phyloP scores from a whole-genome alignment of 2,113 vertebrate genomes.

The Pelodiscus sinensis region DNA sequence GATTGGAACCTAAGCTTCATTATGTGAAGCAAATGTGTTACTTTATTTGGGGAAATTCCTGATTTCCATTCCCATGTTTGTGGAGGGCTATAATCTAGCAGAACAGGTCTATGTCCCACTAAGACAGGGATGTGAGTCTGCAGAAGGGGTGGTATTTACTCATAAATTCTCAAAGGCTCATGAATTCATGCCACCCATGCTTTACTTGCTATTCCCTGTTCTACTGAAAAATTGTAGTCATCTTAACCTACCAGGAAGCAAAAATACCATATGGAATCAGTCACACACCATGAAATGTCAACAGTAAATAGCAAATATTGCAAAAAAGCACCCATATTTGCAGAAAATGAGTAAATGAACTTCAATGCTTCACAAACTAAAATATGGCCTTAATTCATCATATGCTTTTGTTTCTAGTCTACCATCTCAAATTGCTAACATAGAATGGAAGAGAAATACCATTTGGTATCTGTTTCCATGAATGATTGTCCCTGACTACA shows the following conservation, averaged over 20 bases:
- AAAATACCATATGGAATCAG: conserved; percentile 24
- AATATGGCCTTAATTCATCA: not conserved
- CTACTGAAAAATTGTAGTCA: not conserved
- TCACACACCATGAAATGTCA: conserved; percentile 51
- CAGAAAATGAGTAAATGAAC: conserved; percentile 50
- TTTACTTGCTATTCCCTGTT: conserved; percentile 8
- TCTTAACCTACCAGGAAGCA: conserved; percentile 58
- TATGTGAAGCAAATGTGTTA: not conserved
- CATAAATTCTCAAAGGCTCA: not conserved
- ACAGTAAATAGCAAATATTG: conserved; percentile 17
- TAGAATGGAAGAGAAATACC: not conserved
- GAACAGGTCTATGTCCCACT: not conserved
- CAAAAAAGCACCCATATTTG: conserved; percentile 35
- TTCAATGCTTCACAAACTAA: not conserved
- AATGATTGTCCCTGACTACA: conserved; percentile 21
- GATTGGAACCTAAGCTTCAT: not conserved
- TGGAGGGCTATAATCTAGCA: not conserved
- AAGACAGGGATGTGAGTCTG: not conserved
- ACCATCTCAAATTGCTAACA: not conserved
- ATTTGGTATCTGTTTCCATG: not conserved
- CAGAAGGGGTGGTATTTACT: not conserved
- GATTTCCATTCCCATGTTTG: not conserved
- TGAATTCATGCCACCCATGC: conserved; percentile 42
- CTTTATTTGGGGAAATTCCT: not conserved
- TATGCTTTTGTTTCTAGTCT: not conserved